Evolutionary conservation across 2,113 vertebrate species (phyloP).

Genomic region (Aviceda subcristata): DNA sequence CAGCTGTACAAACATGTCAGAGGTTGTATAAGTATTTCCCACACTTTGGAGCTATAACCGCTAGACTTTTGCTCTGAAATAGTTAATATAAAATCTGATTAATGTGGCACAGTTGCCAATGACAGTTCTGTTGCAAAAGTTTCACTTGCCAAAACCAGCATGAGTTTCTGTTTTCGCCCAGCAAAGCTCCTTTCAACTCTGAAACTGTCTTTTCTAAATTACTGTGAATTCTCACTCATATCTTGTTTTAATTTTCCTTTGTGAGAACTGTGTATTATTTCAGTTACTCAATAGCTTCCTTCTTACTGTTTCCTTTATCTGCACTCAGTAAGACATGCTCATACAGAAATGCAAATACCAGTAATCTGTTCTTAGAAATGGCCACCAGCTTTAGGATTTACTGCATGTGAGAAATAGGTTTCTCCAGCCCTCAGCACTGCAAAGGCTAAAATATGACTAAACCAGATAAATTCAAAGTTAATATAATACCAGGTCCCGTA

Average conservation of each 20-base stretch:
- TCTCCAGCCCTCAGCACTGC: not conserved
- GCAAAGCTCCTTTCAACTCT: not conserved
- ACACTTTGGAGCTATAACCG: not conserved
- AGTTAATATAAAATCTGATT: not conserved
- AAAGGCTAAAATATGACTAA: not conserved
- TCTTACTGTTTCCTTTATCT: not conserved
- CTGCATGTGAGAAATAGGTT: not conserved
- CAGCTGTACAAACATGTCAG: not conserved
- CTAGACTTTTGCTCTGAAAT: not conserved
- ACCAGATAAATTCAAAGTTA: not conserved
- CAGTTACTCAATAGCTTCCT: not conserved
- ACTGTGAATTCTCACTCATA: not conserved
- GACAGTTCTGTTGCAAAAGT: not conserved
- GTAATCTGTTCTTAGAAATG: not conserved
- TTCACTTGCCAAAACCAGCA: not conserved
- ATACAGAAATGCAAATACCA: not conserved
- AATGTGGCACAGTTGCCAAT: not conserved
- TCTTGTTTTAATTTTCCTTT: not conserved
- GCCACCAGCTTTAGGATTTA: not conserved
- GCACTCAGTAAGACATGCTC: not conserved
- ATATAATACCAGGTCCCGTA: not conserved
- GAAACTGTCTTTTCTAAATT: not conserved
- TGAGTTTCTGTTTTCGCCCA: not conserved
- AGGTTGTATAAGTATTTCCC: not conserved
- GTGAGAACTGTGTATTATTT: not conserved